These are phyloP conservation scores for Mionectes olivaceus DNA, from an alignment of 2,797 vertebrate genomes.

Conservation along the genomic window DNA sequence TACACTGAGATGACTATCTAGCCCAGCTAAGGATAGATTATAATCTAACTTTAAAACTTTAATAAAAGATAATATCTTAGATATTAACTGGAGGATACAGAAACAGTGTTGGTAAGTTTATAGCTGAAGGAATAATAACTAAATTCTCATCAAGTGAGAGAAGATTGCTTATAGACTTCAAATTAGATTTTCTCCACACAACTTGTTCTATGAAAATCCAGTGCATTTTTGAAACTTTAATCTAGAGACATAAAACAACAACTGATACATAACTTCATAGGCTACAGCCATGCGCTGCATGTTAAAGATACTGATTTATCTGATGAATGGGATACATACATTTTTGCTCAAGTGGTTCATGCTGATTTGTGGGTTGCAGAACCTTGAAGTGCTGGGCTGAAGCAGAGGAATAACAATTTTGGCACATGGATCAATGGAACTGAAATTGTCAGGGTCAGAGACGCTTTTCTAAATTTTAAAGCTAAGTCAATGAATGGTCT, in stretches of 20 bases:
- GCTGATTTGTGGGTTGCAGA: neutral
- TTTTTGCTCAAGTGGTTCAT: neutral
- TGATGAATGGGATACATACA: neutral
- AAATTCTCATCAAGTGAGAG: neutral
- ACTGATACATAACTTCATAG: neutral
- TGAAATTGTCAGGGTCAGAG: neutral
- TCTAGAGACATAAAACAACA: neutral
- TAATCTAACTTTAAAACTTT: neutral
- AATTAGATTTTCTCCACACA: neutral
- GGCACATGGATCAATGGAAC: neutral
- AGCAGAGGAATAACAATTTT: neutral
- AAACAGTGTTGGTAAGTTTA: neutral
- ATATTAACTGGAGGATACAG: neutral
- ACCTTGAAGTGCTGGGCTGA: rapidly evolving
- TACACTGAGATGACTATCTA: neutral
- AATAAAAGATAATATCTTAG: neutral
- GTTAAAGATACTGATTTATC: neutral
- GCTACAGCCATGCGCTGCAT: neutral
- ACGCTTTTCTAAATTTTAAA: neutral
- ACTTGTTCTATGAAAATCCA: neutral
- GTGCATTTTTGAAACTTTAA: neutral
- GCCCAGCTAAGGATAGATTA: neutral
- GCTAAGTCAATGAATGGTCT: neutral
- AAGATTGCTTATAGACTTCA: conserved; percentile 27
- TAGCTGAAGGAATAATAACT: neutral